phyloP scores from a whole-genome alignment of 2,113 vertebrate species.

The Cercopithecus mona region DNA sequence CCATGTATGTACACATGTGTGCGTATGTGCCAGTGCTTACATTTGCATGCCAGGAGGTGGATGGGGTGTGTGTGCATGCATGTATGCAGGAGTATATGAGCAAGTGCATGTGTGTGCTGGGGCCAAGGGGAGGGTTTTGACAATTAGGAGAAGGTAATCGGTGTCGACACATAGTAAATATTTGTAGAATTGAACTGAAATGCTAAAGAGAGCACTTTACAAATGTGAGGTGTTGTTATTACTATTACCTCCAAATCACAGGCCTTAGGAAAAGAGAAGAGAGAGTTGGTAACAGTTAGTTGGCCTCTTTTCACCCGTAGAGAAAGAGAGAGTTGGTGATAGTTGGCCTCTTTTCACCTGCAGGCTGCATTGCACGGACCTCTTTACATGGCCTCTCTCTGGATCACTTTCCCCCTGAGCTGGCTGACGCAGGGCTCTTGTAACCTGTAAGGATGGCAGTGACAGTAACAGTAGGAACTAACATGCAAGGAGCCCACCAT shows the following conservation, averaged over 20 bases:
- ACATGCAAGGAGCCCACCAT: neutral
- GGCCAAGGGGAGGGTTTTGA: neutral
- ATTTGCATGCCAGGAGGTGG: no score
- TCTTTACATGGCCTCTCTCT: accelerated
- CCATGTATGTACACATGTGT: neutral
- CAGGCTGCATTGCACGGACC: accelerated
- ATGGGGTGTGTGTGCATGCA: neutral
- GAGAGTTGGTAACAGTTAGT: neutral
- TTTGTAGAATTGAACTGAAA: slow-evolving; percentile 50
- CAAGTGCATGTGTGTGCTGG: neutral
- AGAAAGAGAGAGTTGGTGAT: neutral
- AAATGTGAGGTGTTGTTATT: neutral
- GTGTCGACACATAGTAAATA: neutral
- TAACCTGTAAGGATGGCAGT: neutral
- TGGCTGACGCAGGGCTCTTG: neutral
- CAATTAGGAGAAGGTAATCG: slow-evolving; percentile 12
- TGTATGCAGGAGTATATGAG: neutral
- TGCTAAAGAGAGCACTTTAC: slow-evolving; percentile 18
- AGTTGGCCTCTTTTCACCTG: neutral
- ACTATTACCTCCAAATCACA: neutral
- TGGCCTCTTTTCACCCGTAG: neutral
- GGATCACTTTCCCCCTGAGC: neutral
- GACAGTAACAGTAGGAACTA: neutral
- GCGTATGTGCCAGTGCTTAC: neutral
- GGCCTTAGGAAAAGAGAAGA: neutral